Conservation (phyloP, 2,888 invertebrate species). For the Carterocephalus palaemon region DNA sequence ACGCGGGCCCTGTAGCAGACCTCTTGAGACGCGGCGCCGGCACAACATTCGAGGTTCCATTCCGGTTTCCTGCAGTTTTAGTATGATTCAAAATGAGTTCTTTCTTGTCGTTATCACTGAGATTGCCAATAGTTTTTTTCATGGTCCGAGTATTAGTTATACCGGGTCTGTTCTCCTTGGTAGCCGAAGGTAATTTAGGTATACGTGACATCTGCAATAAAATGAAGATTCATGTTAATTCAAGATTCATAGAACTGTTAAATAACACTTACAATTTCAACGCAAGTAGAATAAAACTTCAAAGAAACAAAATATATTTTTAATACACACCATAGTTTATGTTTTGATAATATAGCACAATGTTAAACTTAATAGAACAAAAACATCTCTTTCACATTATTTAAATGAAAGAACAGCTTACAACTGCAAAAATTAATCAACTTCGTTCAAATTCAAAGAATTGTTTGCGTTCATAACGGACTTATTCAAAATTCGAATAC, state of each 20-base stretch:
- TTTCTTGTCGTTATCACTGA: constrained; percentile 67
- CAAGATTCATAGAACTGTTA: neutral
- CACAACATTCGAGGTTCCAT: constrained; percentile 34
- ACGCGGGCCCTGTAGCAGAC: constrained; percentile 55
- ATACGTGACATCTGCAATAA: constrained; percentile 69
- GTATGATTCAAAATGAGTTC: constrained; percentile 64
- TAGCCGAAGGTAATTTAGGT: constrained; percentile 57
- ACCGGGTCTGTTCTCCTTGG: constrained; percentile 65
- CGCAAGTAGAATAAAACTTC: constrained; percentile 2
- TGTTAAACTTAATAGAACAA: no score
- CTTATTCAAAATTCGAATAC: no score
- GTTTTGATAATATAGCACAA: no score
- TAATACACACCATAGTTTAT: no score
- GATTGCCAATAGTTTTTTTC: constrained; percentile 50
- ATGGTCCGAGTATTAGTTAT: constrained; percentile 46
- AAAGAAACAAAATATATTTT: no score
- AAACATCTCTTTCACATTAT: no score
- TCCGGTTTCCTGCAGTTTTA: constrained; percentile 46
- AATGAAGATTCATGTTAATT: neutral
- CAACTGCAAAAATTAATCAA: no score
- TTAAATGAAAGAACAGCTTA: no score
- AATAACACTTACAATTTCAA: neutral
- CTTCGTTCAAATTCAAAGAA: no score
- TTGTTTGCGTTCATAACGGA: no score
- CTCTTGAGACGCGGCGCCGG: constrained; percentile 59